Base-by-base conservation (phyloP, 1,140 invertebrate species). In the Trichoplusia ni region DNA sequence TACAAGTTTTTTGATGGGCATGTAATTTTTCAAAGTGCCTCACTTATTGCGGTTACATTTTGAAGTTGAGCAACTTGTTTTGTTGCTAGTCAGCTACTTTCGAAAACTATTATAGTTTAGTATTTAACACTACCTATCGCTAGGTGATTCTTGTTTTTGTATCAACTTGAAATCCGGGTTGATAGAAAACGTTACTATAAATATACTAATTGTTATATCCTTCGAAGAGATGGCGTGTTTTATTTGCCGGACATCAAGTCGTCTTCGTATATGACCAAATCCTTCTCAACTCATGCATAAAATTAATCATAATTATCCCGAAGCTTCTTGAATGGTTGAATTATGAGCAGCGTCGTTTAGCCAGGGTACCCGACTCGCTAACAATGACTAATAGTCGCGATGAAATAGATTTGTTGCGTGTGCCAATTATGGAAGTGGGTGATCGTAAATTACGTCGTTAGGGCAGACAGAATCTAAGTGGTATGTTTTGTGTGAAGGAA, bases 1-100 rank as follows among this genome's bases (percentile, higher is more conserved):
- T n/a, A n/a, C n/a, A n/a, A 40, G 19, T 62, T 38, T 35, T 56
- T 58, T 64, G 62, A 72, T 66, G 64, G 42, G 44, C 40, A 54
- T 72, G 64, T 72, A 60, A 66, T 69, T 53, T 64, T 65, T 65
- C 58, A 54, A 33, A 62, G 59, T 53, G 47, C 49, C 38, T 53
- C 35, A 35, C 42, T 65, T 59, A 58, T 37, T 56, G 51, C 29
- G 31, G 62, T 64, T 37, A 44, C 27, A 58, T 64, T 35, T 60
- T 42, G 29, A 44, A 54, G 40, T 35, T 64, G 27, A 18, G 49
- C 31, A 53, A 53, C 49, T 58, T 58, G 14, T 42, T 29, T 25
- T n/a, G 21, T 21, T 42, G 11, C 21, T 42, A 14, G 19, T 38
- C 38, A 9, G 19, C n/a, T 13, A 35, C 33, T 54, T 54, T 54